These are phyloP conservation scores for Pituophis catenifer DNA, from an alignment of 2,113 vertebrate species.

Conservation along the genomic window DNA sequence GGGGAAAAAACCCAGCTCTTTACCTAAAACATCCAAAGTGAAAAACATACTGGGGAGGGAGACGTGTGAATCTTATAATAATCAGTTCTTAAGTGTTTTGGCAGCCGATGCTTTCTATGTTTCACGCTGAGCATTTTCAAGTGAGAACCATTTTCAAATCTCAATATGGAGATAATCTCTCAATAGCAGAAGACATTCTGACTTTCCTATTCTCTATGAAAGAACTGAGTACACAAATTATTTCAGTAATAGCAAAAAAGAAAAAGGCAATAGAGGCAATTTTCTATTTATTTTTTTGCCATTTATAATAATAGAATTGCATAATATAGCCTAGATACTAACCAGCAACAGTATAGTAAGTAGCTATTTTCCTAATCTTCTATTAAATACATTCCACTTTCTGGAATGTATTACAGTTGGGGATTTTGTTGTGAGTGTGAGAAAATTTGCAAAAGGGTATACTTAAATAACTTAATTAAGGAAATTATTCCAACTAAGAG, in stretches of 20 bases:
- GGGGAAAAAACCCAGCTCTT: background rate
- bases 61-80: background rate
- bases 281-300: background rate
- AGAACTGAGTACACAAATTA: fast-evolving
- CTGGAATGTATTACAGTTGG: background rate
- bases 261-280: background rate
- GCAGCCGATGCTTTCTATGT: background rate
- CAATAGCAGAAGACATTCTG: background rate
- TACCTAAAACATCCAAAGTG: background rate
- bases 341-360: fast-evolving
- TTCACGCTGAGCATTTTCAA: background rate
- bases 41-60: background rate
- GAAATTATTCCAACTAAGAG: background rate
- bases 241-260: background rate
- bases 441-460: background rate
- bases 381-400: background rate
- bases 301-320: background rate
- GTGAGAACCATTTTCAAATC: background rate
- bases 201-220: background rate
- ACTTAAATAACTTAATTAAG: background rate
- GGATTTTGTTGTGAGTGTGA: background rate
- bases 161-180: background rate
- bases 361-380: background rate
- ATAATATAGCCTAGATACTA: background rate
- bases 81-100: background rate